Evolutionary conservation across 2,888 invertebrate genomes (phyloP).

Genomic region (Apamea sordens): DNA sequence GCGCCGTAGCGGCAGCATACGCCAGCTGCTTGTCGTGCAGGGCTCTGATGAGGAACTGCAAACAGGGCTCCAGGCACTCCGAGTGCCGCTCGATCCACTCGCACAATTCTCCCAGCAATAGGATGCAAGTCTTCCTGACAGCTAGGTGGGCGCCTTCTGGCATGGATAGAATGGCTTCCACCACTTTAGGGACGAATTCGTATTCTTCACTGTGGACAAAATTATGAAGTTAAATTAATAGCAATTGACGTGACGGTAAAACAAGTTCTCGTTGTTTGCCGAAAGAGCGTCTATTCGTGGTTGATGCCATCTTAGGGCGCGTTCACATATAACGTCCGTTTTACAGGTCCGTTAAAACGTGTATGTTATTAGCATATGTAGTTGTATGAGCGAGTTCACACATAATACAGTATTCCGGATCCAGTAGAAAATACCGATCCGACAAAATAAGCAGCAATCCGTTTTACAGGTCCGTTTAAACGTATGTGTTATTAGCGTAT

Average conservation of each 20-base stretch:
- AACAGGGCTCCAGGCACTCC: conserved; percentile 94
- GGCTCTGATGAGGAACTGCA: conserved; percentile 92
- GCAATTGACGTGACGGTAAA: neutral
- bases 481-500: no score
- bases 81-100: conserved; percentile 98
- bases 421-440: no score
- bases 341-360: no score
- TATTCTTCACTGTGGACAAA: conserved; percentile 93
- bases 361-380: no score
- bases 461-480: no score
- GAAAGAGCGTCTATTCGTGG: no score
- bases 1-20: conserved; percentile 94
- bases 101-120: conserved; percentile 96
- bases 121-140: conserved; percentile 96
- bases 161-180: conserved; percentile 96
- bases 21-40: conserved; percentile 94
- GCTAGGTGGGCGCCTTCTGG: conserved; percentile 96
- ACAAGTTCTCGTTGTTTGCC: no score
- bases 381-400: no score
- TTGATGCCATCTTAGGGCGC: no score
- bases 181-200: conserved; percentile 97
- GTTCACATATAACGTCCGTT: no score
- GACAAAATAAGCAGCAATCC: no score
- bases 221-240: neutral
- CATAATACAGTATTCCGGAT: no score